These are phyloP conservation scores for Lineus longissimus DNA, from an alignment of 1,140 invertebrate species.

Conservation along the genomic window DNA sequence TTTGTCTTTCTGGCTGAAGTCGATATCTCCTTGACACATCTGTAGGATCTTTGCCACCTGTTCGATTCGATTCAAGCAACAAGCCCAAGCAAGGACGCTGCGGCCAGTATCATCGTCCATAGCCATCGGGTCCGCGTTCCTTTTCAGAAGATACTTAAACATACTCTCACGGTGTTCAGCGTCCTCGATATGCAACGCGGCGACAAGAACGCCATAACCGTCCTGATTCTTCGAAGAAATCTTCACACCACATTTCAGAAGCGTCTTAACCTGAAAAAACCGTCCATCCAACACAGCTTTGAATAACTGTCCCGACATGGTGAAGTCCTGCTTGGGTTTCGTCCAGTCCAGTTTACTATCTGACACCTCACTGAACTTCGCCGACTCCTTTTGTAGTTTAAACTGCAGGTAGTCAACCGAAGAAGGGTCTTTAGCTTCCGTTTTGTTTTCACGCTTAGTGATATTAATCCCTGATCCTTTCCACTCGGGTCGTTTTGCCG, in stretches of 20 bases:
- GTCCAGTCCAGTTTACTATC: too few species aligned
- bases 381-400: too few species aligned
- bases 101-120: slow-evolving; percentile 17
- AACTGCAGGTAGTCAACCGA: too few species aligned
- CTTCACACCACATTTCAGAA: not conserved
- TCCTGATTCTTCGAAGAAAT: not conserved
- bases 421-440: too few species aligned
- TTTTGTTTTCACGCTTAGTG: too few species aligned
- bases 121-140: not conserved
- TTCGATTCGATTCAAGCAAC: slow-evolving; percentile 26
- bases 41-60: slow-evolving; percentile 31
- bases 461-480: too few species aligned
- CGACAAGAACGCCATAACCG: not conserved
- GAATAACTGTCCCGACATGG: not conserved
- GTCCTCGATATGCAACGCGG: not conserved
- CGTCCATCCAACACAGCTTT: not conserved
- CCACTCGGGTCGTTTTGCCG: too few species aligned
- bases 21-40: slow-evolving; percentile 33
- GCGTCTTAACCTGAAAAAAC: not conserved
- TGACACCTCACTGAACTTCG: too few species aligned
- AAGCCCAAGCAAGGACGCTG: slow-evolving; percentile 36
- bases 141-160: not conserved
- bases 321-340: too few species aligned
- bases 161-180: not conserved
- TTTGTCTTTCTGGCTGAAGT: slow-evolving; percentile 33